A percentile compares a stretch with the other conserved stretches of the same genome.
Evolutionary conservation across 2,797 vertebrate genomes (phyloP).

Genomic region (Silurus lanzhouensis): DNA sequence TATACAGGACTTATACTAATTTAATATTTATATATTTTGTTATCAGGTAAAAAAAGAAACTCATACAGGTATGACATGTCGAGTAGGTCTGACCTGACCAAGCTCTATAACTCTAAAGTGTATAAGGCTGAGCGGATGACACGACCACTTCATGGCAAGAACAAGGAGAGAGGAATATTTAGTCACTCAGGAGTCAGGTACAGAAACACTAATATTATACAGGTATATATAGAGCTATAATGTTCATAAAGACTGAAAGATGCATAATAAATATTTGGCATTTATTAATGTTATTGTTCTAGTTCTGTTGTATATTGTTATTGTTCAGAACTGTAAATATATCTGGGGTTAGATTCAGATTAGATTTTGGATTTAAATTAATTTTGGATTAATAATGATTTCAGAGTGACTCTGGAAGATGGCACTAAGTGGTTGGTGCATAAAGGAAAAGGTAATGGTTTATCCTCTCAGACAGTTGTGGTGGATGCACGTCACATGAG

Average conservation of each 20-base stretch:
- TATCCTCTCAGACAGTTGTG: slow-evolving; percentile 64
- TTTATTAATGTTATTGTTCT: too few species aligned
- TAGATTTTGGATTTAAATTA: too few species aligned
- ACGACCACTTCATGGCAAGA: slow-evolving; percentile 42
- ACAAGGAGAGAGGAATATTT: slow-evolving; percentile 4
- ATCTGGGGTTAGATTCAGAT: too few species aligned
- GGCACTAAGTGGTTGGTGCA: slow-evolving; percentile 64
- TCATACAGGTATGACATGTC: slow-evolving; percentile 57
- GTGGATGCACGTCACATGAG: slow-evolving; percentile 62
- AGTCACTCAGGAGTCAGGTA: slow-evolving; percentile 68
- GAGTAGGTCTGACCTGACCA: slow-evolving; percentile 42
- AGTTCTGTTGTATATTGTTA: too few species aligned
- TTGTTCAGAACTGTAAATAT: too few species aligned
- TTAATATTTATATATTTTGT: background rate
- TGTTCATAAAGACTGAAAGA: background rate
- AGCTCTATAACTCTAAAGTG: slow-evolving; percentile 64
- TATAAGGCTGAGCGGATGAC: slow-evolving; percentile 56
- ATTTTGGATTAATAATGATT: background rate
- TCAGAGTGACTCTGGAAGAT: slow-evolving; percentile 64
- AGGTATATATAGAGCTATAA: background rate
- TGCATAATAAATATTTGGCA: background rate
- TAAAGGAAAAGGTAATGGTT: slow-evolving; percentile 61
- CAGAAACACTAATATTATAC: too few species aligned
- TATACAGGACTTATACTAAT: background rate
- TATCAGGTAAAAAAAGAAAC: slow-evolving; percentile 15